Base-by-base conservation (phyloP, 2,888 invertebrate genomes). In the Elysia crispata region DNA sequence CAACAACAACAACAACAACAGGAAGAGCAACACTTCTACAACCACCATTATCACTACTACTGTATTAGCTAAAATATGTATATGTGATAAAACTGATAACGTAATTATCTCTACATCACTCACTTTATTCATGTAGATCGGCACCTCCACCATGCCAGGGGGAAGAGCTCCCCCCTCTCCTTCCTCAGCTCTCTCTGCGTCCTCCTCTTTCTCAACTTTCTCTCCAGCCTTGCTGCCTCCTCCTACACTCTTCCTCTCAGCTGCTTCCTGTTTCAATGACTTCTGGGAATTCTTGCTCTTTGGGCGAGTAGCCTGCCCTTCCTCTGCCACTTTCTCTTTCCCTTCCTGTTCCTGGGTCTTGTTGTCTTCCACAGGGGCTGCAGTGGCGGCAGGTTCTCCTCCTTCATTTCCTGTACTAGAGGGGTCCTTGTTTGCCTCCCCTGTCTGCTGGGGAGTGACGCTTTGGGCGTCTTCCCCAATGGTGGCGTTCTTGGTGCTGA, bases 71-170 rank as follows among this genome's bases (percentile, higher is more conserved):
- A n/a, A n/a, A n/a, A n/a, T n/a, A n/a, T n/a, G n/a, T n/a, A n/a
- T n/a, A n/a, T n/a, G n/a, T n/a, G n/a, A n/a, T n/a, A n/a, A n/a
- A n/a, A n/a, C n/a, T n/a, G n/a, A n/a, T n/a, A n/a, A n/a, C n/a
- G n/a, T n/a, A n/a, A n/a, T n/a, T n/a, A n/a, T n/a, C n/a, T n/a
- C n/a, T 41, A 11, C 41, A 41, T 41, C 11, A 41, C 41, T 41
- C 79, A 89, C 89, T 86, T 86, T 89, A 82, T 91, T 91, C 85
- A 90, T 89, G 83, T 85, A 91, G 18, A 91, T 86, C 30, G 91
- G 91, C 76, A 91, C 89, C 49, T 86, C 76, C 72, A 88, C 90
- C 23, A 82, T 76, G 6, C 57, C 75, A 18, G 30, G 64, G 20
- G 64, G 30, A n/a, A 41, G 33, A 30, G 76, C 69, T n/a, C 77